Base-by-base conservation (phyloP, 2,797 vertebrate genomes). In the Pteropus rufus region DNA sequence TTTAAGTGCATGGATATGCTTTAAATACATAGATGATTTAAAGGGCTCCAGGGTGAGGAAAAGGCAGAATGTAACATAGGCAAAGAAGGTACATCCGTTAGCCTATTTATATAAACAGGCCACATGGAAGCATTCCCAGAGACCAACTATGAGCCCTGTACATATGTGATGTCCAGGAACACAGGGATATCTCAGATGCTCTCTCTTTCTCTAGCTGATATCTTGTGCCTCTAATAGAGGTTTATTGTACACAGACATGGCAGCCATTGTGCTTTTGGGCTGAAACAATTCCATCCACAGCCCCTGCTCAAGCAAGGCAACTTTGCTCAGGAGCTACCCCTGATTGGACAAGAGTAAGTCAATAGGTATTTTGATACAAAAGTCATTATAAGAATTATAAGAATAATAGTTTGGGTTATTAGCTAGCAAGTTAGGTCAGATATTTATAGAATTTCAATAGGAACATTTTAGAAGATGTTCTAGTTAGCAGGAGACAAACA, bases 1-100 rank as follows among this genome's bases (percentile, higher is more conserved):
- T 80, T 79, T 94, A 94, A 92, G 31, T 65, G 10, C 56, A 34
- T 34, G 39, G 93, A 73, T 9, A 15, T 39, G 10, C 46, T 83
- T 69, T 96, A 94, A 92, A 41, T 76, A 5, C 79, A 39, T 39
- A 11, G 26, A 19, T 69, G 87, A 93, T 81, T 93, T 96, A 93
- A 81, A 89, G 80, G 31, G 16, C 54, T 67, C 21, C 29, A 34
- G 60, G 54, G 44, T 81, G 58, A 84, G 60, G 26, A 46, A 79
- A 86, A 72, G 69, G 18, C 52, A 93, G 15, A 75, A 65, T 44
- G 4, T 36, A 70, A 41, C 56, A 39, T 72, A 94, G 34, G 56
- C 84, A 60, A 80, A 89, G n/a, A 36, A 36, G 4, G 41, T 41
- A 26, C 69, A 93, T 79, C 34, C 58, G 62, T 75, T 82, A 79